Evolutionary conservation across 2,888 invertebrate genomes (phyloP), one percentile per base, ranked within the genome.

Genomic region (Andrena haemorrhoa): DNA sequence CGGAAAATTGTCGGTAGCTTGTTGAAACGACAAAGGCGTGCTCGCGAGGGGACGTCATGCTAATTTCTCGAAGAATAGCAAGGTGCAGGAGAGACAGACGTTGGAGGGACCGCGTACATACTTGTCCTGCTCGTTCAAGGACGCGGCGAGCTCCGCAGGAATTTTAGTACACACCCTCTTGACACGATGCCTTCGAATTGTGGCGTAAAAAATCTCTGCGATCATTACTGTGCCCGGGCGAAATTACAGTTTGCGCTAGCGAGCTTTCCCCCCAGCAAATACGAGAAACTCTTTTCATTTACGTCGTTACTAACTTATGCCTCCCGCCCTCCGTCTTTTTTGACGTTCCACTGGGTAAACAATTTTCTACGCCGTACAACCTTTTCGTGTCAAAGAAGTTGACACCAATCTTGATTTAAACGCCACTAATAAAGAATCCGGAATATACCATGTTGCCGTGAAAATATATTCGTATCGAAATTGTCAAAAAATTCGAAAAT

Each of bases 1-100:
- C 41, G 66, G 66, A 49, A 66, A 49, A 49, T 66, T 20, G 66
- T 51, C 31, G 66, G 31, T 49, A 12, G 66, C 10, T 51, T 20
- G 31, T 49, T 29, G 66, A 29, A 66, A 23, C 49, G 66, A 31
- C 51, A 47, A 51, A 49, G 51, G 51, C 31, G 33, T 31, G 12
- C 12, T 31, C 65, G 49, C n/a, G 51, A 51, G 66, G 20, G 66
- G 29, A 51, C 66, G 47, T 33, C 31, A 31, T 66, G 51, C 66
- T 66, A 66, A 33, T 23, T 20, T 26, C 56, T 56, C 23, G 10
- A 23, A 12, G 23, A 56, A 56, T 56, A 26, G 29, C 26, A 41
- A 41, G 41, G 58, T 20, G 23, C 23, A 56, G 56, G 4, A 23
- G 56, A 56, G 26, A 56, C 56, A 20, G 56, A 23, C 56, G 8